Evolutionary conservation across 2,888 invertebrate species (phyloP), one percentile per base, ranked within the genome.

Genomic region (Tetragonula carbonaria): DNA sequence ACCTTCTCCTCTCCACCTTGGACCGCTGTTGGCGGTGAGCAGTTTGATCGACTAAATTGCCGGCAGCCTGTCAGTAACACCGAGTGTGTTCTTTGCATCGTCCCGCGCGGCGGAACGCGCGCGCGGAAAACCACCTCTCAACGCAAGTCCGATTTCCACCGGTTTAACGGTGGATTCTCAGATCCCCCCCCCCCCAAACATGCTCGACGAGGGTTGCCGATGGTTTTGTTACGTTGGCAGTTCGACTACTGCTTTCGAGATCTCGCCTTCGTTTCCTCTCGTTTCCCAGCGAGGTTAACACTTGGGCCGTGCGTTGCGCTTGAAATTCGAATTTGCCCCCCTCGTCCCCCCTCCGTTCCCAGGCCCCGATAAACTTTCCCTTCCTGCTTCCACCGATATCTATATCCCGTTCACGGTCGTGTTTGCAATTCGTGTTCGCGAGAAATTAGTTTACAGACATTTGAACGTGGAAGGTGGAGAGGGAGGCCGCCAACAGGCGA

Each of bases 41-140:
- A 89, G 86, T 89, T 88, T 81, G 89, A 89, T 88, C 89, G 89
- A 84, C 87, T 82, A 85, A 86, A 88, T 90, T 89, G 86, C 85
- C 78, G 66, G 67, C 82, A 66, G 85, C 73, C 85, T 87, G 86
- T 90, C 87, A 83, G 87, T 79, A 85, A 89, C 86, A 87, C 82
- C 79, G 68, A 73, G 66, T 53, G 67, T 82, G 88, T 88, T 88
- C 88, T 88, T 88, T 87, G 85, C 83, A 74, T 86, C 85, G 85
- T 85, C 85, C 53, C 70, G 23, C 59, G 23, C 23, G 23, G 23
- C 23, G 23, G 23, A 23, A 23, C 23, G 23, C 23, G 51, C 53
- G 63, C 62, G 78, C 74, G 73, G 73, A 81, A 86, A 86, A 86
- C 74, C 80, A 55, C 79, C 79, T 72, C 79, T 75, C 84, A 79